phyloP scores from a whole-genome alignment of 1,140 invertebrate genomes.

The Sipha flava region DNA sequence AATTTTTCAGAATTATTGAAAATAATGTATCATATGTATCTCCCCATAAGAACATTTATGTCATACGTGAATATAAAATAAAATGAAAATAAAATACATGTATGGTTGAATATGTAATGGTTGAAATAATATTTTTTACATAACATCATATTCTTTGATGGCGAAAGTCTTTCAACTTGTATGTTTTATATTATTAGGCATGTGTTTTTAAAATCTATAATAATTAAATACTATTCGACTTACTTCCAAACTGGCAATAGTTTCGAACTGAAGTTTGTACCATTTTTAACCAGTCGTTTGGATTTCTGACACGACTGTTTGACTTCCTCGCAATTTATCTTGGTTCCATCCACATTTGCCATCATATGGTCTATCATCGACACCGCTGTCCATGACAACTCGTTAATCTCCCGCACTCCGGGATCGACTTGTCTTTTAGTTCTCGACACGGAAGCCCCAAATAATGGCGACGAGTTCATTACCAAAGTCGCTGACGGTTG shows the following conservation, averaged over 20 bases:
- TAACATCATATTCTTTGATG: too few species aligned
- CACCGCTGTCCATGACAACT: not conserved
- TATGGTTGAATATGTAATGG: too few species aligned
- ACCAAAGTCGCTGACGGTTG: not conserved
- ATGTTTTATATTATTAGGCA: too few species aligned
- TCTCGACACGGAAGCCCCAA: not conserved
- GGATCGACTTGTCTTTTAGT: not conserved
- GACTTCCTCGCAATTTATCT: not conserved
- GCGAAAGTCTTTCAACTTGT: too few species aligned
- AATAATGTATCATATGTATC: too few species aligned
- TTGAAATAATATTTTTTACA: too few species aligned
- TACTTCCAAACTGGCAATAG: slow-evolving; percentile 9
- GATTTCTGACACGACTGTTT: not conserved
- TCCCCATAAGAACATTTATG: too few species aligned
- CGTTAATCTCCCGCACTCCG: not conserved
- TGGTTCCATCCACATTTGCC: not conserved
- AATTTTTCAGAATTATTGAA: too few species aligned
- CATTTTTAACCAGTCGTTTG: not conserved
- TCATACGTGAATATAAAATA: too few species aligned
- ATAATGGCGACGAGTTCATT: not conserved
- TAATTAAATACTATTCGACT: not conserved
- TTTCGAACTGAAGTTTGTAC: slow-evolving; percentile 3
- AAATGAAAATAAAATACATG: too few species aligned
- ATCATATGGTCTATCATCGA: not conserved
- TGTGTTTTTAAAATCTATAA: too few species aligned